Evolutionary conservation across 2,888 invertebrate genomes (phyloP).

Genomic region (Apamea crenata): DNA sequence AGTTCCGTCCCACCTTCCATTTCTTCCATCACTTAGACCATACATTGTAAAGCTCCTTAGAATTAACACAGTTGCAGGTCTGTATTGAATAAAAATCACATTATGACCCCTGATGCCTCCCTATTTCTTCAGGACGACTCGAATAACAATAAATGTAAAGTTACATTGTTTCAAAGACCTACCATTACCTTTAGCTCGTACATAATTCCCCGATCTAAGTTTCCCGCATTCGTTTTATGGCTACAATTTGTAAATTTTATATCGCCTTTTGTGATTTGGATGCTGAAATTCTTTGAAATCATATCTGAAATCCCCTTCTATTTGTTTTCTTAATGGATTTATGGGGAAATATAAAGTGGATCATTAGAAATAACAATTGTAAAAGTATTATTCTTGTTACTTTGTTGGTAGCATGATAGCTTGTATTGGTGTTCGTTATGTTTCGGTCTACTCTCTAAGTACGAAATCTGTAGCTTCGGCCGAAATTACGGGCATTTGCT

Average conservation of each 20-base stretch:
- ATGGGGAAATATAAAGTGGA: conserved; percentile 59
- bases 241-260: conserved; percentile 82
- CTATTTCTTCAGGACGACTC: conserved; percentile 56
- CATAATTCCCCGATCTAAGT: conserved; percentile 73
- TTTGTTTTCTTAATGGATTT: conserved; percentile 64
- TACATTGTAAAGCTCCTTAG: conserved; percentile 69
- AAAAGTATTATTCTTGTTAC: conserved; percentile 42
- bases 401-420: background rate
- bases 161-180: conserved; percentile 74
- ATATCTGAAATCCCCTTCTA: conserved; percentile 58
- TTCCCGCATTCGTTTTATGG: conserved; percentile 74
- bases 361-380: conserved; percentile 58
- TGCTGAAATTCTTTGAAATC: conserved; percentile 64
- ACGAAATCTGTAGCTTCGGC: background rate
- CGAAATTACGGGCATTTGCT: background rate
- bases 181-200: conserved; percentile 68
- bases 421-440: conserved; percentile 2
- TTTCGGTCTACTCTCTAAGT: background rate
- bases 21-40: conserved; percentile 26
- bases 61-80: conserved; percentile 78
- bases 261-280: conserved; percentile 71
- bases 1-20: background rate
- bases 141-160: conserved; percentile 76
- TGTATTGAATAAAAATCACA: conserved; percentile 83
- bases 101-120: conserved; percentile 70